A percentile compares a stretch with the other conserved stretches of the same genome.
phyloP scores from a whole-genome alignment of 2,113 vertebrate species.

The Clarias gariepinus region DNA sequence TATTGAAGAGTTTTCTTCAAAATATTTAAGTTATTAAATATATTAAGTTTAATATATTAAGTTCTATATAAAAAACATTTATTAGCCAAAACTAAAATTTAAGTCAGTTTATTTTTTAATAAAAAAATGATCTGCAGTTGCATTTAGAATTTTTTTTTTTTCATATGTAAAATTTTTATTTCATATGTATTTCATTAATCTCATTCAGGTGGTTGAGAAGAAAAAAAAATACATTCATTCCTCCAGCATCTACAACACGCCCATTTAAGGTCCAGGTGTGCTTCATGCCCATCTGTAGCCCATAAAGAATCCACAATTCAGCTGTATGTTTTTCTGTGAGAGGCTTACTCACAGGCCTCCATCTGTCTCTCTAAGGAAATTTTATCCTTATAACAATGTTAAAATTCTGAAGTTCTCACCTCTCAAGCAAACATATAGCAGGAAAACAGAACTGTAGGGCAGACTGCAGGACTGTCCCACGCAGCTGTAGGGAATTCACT shows the following conservation, averaged over 20 bases:
- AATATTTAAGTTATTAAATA: conserved; percentile 1
- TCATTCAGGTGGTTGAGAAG: background rate
- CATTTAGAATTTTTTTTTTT: too few relatives aligned
- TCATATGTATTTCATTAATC: background rate
- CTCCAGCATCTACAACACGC: background rate
- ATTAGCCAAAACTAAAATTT: background rate
- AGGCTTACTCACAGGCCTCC: background rate
- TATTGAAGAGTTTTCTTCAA: background rate
- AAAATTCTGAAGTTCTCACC: conserved; percentile 10
- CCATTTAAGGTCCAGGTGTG: conserved; percentile 12
- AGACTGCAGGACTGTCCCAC: conserved; percentile 31
- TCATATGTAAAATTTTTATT: too few relatives aligned
- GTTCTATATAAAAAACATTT: background rate
- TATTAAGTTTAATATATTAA: background rate
- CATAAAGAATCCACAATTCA: conserved; percentile 33
- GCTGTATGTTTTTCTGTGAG: conserved; percentile 6
- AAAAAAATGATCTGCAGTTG: background rate
- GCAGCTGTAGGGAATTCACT: conserved; percentile 43
- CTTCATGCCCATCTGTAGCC: conserved; percentile 20
- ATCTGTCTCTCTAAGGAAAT: conserved; percentile 23
- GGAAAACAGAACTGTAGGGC: background rate
- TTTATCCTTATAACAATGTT: conserved; percentile 20
- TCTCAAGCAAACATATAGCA: conserved; percentile 12
- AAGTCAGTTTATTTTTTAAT: background rate
- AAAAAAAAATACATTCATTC: background rate